Conservation (phyloP, 2,113 vertebrate species). For the Acrocephalus kingi region DNA sequence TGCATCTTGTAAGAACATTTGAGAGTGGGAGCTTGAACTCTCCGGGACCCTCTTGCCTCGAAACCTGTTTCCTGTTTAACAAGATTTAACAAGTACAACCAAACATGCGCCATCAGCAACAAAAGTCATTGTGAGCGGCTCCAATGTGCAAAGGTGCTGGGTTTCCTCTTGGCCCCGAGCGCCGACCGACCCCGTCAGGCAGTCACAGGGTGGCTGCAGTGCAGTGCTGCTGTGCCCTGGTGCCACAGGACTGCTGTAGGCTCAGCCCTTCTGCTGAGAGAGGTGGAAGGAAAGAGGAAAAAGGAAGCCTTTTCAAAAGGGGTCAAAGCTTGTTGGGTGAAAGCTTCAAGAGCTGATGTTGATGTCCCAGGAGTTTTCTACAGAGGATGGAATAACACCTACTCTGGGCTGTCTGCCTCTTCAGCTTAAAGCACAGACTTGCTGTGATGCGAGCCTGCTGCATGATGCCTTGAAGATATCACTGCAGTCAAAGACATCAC, state of each 20-base stretch:
- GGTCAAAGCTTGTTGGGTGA: neutral
- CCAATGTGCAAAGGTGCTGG: slow-evolving; percentile 54
- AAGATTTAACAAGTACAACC: slow-evolving; percentile 75
- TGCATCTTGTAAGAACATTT: slow-evolving; percentile 80
- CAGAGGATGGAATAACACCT: neutral
- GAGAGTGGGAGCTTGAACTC: slow-evolving; percentile 77
- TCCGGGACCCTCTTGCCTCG: slow-evolving; percentile 70
- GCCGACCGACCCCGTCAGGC: neutral
- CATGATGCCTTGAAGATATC: rapidly evolving
- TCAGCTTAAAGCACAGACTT: neutral
- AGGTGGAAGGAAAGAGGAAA: neutral
- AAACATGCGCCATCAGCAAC: slow-evolving; percentile 73
- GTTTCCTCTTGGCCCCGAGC: slow-evolving; percentile 11
- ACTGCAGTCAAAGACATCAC: neutral
- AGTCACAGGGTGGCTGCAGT: rapidly evolving
- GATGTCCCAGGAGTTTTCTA: neutral
- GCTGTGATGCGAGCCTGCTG: neutral
- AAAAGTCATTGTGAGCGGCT: slow-evolving; percentile 66
- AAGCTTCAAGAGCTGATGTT: neutral
- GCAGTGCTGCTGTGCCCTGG: neutral
- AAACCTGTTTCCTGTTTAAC: slow-evolving; percentile 85
- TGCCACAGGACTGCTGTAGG: neutral
- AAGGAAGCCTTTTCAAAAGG: neutral
- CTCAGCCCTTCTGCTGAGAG: neutral
- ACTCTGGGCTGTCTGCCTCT: neutral